Percentiles rank a stretch among this genome's conserved stretches.
Evolutionary conservation across 1,140 invertebrate species (phyloP).

Genomic region (Psix sp.): DNA sequence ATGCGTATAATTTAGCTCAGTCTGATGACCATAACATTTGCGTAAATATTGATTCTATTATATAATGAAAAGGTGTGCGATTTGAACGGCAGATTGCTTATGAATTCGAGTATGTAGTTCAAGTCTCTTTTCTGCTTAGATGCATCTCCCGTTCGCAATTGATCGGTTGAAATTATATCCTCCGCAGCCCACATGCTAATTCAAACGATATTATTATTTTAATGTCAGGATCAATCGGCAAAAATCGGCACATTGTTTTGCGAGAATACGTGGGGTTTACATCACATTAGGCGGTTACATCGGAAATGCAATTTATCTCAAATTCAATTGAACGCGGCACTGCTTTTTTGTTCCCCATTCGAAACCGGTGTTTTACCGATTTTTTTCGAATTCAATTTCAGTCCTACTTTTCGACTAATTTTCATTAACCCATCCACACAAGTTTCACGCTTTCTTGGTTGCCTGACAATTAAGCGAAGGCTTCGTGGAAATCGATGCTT

Average conservation of each 20-base stretch:
- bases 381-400: too few relatives aligned
- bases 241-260: conserved; percentile 19
- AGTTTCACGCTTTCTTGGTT: too few relatives aligned
- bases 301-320: too few relatives aligned
- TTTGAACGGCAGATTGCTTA: conserved; percentile 1
- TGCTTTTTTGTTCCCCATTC: too few relatives aligned
- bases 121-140: conserved; percentile 12
- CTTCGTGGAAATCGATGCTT: too few relatives aligned
- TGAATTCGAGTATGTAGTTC: conserved; percentile 7
- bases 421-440: too few relatives aligned
- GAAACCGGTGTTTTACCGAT: too few relatives aligned
- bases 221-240: conserved; percentile 9
- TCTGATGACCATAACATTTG: conserved; percentile 27
- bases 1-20: conserved; percentile 19
- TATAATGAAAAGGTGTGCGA: conserved; percentile 38
- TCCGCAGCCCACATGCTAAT: conserved; percentile 40
- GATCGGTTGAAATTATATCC: conserved; percentile 30
- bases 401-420: too few relatives aligned
- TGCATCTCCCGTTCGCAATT: conserved; percentile 13
- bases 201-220: conserved; percentile 48
- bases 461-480: too few relatives aligned
- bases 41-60: conserved; percentile 41
- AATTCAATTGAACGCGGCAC: background rate
- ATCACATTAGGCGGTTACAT: background rate
- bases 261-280: too few relatives aligned